phyloP scores from a whole-genome alignment of 2,888 invertebrate genomes.

The Bembecia ichneumoniformis region DNA sequence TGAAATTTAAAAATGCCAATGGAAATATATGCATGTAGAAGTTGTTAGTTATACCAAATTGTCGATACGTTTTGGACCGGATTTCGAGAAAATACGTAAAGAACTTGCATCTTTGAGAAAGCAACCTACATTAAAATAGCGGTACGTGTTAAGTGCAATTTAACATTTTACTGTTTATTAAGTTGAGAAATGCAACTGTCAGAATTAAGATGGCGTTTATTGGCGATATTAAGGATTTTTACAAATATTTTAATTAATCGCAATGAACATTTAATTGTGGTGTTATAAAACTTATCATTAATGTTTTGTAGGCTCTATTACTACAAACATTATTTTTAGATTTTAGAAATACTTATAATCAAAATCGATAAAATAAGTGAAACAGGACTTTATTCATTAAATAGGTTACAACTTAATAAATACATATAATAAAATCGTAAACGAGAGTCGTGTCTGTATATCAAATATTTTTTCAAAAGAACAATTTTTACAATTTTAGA shows the following conservation, averaged over 20 bases:
- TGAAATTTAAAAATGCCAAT: neutral
- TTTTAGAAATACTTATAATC: neutral
- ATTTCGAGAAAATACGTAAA: neutral
- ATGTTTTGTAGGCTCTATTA: too few species aligned
- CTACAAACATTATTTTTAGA: too few species aligned
- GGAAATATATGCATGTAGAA: neutral
- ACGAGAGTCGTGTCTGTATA: too few species aligned
- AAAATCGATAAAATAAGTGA: too few species aligned
- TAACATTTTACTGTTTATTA: slow-evolving; percentile 26
- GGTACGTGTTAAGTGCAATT: slow-evolving; percentile 30
- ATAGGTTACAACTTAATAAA: too few species aligned
- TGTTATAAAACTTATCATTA: too few species aligned
- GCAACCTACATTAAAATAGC: slow-evolving; percentile 39
- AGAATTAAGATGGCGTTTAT: slow-evolving; percentile 25
- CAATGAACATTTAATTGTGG: too few species aligned
- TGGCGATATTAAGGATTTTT: neutral
- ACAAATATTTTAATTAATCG: neutral
- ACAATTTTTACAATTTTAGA: too few species aligned
- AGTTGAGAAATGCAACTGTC: slow-evolving; percentile 19
- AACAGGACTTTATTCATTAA: too few species aligned
- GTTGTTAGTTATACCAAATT: neutral
- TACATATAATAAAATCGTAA: too few species aligned
- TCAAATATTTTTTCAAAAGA: too few species aligned
- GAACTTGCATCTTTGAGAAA: slow-evolving; percentile 29
- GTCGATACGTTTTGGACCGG: neutral